Conservation (phyloP, 30 jellyfish, hydroid and myxozoan genomes). For the Clytia hemisphaerica region DNA sequence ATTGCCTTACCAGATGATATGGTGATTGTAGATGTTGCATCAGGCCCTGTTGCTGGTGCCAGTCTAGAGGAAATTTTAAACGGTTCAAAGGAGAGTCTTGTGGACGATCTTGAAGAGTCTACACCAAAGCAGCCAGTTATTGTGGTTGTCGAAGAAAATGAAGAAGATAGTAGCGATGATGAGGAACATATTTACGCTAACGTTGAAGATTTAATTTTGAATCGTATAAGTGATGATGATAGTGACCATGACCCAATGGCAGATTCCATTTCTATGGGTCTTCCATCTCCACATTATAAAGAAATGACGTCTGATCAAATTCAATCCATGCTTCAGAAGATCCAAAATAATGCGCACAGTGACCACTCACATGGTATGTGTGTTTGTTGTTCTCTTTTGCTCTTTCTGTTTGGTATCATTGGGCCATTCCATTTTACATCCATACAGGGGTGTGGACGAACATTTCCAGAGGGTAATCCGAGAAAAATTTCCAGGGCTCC, state of each 20-base stretch:
- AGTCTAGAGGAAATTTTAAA: conserved; percentile 18
- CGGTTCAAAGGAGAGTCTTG: conserved; percentile 7
- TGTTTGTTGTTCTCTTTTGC: background rate
- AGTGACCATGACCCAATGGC: conserved; percentile 61
- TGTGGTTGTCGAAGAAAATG: conserved; percentile 38
- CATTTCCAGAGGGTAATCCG: no score
- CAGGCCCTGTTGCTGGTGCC: conserved; percentile 27
- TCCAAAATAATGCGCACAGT: conserved; percentile 39
- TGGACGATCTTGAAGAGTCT: background rate
- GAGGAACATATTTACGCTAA: conserved; percentile 60
- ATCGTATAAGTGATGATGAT: conserved; percentile 13
- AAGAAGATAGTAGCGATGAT: conserved; percentile 30
- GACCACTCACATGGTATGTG: conserved; percentile 35
- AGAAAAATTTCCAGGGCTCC: no score
- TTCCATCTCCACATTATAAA: conserved; percentile 47
- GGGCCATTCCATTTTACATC: no score
- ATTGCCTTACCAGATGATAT: conserved; percentile 35
- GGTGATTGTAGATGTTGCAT: background rate
- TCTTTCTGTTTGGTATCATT: background rate
- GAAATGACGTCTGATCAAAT: conserved; percentile 80
- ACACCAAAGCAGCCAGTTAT: conserved; percentile 2
- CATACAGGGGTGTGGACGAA: no score
- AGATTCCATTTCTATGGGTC: conserved; percentile 19
- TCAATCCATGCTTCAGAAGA: conserved; percentile 47
- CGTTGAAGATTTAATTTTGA: conserved; percentile 27